Base-by-base conservation (phyloP, 2,888 invertebrate genomes). In the Aphodius sticticus region DNA sequence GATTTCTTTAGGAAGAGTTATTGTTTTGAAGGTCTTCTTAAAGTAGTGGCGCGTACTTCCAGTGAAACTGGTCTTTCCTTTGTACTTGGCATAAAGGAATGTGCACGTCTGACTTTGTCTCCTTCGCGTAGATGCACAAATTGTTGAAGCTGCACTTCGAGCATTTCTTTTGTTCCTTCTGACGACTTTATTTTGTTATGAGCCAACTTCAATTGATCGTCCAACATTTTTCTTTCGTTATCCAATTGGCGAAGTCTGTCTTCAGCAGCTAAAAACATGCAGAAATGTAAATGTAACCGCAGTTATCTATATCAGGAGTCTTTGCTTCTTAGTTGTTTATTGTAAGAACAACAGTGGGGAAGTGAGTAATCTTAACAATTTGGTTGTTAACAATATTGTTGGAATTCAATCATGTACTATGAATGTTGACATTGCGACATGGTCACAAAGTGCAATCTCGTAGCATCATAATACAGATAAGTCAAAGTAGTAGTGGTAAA, bases 81-180 rank as follows among this genome's bases (percentile, higher is more conserved):
- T 0, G 94, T 93, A 16, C 94, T 93, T 0, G 94, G 94, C 83
- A 94, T 92, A 88, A 94, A 94, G 38, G 94, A 94, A 81, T 94
- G 91, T 0, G 94, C 93, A 35, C 94, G 91, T 76, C 94, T 90
- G 0, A 94, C 92, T 84, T 92, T 88, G 76, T 93, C 92, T 0
- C 92, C 92, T 82, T 92, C 92, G 71, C 92, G 90, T 6, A 91
- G 85, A 78, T 93, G 93, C 15, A 90, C 90, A 83, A 92, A 89
- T 80, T 91, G 90, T 82, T 90, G 89, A 76, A 93, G 87, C 84
- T 91, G 89, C 0, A 91, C 90, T 86, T 93, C 93, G 72, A 93
- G 85, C 70, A 92, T 86, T 84, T 92, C 91, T 85, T 92, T 92
- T 71, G 91, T 91, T 81, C 92, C 91, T 87, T 95, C 95, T 38